Evolutionary conservation across 2,797 vertebrate species (phyloP).

Genomic region (Neosilurus mollespiculum): DNA sequence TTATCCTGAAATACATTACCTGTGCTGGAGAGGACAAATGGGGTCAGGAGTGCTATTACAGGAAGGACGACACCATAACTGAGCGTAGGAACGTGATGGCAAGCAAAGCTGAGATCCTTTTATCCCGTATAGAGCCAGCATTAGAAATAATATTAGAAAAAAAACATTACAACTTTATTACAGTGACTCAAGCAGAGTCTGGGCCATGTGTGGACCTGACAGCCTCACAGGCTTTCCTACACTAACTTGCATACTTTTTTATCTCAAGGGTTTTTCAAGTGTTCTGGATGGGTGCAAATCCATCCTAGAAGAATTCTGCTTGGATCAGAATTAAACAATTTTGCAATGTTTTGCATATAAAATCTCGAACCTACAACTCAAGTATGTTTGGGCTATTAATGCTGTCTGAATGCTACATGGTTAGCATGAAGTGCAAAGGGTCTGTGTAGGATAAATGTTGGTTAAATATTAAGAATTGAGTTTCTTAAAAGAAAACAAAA

Average conservation of each 20-base stretch:
- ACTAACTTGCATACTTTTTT: neutral
- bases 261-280: neutral
- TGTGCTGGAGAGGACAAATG: slow-evolving; percentile 17
- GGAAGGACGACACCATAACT: slow-evolving; percentile 4
- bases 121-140: neutral
- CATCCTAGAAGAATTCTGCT: neutral
- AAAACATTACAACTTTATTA: slow-evolving; percentile 16
- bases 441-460: too few species aligned
- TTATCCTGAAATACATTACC: slow-evolving; percentile 11
- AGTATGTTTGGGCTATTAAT: neutral
- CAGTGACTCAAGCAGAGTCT: neutral
- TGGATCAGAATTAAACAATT: neutral
- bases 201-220: neutral
- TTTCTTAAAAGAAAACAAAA: too few species aligned
- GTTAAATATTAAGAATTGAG: too few species aligned
- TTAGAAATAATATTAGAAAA: slow-evolving; percentile 21
- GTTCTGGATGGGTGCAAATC: neutral
- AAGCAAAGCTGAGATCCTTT: neutral
- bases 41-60: slow-evolving; percentile 27
- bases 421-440: neutral
- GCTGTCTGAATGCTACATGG: neutral
- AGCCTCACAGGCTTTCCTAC: neutral
- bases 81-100: neutral
- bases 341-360: neutral
- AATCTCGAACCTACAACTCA: neutral